Conservation (phyloP, 2,888 invertebrate species). For the Hirudinaria manillensis region DNA sequence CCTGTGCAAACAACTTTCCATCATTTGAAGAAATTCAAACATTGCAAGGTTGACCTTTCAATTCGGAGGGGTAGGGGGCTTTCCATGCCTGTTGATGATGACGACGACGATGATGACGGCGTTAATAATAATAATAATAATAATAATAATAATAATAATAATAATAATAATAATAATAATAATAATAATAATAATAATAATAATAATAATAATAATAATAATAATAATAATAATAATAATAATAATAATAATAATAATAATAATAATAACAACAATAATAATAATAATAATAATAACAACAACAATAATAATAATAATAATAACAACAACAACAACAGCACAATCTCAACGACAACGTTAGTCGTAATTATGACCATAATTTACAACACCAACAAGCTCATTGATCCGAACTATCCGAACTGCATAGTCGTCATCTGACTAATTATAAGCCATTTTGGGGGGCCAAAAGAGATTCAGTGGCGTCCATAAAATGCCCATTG, state of each 20-base stretch:
- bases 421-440: too few relatives aligned
- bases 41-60: too few relatives aligned
- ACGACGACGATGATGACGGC: not conserved
- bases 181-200: slow-evolving; percentile 24
- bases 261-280: slow-evolving; percentile 16
- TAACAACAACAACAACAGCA: slow-evolving; percentile 11
- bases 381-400: not conserved
- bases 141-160: slow-evolving; percentile 5
- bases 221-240: slow-evolving; percentile 27
- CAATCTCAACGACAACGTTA: not conserved
- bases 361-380: not conserved
- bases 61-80: too few relatives aligned
- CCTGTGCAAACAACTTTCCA: too few relatives aligned
- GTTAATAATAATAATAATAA: slow-evolving; percentile 8
- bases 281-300: slow-evolving; percentile 15
- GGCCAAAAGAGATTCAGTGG: too few relatives aligned
- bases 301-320: slow-evolving; percentile 7
- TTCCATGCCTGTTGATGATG: slow-evolving; percentile 6
- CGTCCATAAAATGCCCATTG: too few relatives aligned
- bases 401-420: too few relatives aligned
- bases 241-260: slow-evolving; percentile 26
- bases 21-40: too few relatives aligned
- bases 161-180: slow-evolving; percentile 18
- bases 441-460: too few relatives aligned
- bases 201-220: slow-evolving; percentile 23